Evolutionary conservation across 2,888 invertebrate species (phyloP).

Genomic region (Suillia variegata): DNA sequence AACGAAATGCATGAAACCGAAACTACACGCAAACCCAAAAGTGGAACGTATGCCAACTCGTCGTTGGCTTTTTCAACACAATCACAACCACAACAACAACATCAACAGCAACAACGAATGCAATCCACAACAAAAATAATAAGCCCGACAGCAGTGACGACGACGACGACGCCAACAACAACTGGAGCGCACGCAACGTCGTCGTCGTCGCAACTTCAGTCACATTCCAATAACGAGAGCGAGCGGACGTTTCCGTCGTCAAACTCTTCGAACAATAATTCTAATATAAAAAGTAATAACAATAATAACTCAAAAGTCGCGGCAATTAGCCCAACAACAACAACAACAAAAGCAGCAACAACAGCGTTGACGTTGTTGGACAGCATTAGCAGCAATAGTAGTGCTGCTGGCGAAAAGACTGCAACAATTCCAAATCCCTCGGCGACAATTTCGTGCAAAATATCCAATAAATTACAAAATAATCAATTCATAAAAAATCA

Average conservation of each 20-base stretch:
- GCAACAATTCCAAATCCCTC: background rate
- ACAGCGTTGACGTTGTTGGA: conserved; percentile 14
- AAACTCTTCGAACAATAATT: background rate
- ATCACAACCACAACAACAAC: too few relatives aligned
- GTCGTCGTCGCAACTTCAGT: conserved; percentile 45
- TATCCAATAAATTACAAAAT: conserved; percentile 54
- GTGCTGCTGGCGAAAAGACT: conserved; percentile 8
- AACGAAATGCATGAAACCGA: conserved; percentile 19
- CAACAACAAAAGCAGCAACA: background rate
- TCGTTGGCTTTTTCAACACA: background rate
- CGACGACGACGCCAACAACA: background rate
- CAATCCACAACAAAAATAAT: background rate
- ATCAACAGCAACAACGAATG: too few relatives aligned
- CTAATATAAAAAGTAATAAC: too few relatives aligned
- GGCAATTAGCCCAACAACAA: too few relatives aligned
- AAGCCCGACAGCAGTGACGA: too few relatives aligned
- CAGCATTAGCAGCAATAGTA: too few relatives aligned
- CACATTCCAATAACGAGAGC: conserved; percentile 57
- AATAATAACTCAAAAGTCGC: too few relatives aligned
- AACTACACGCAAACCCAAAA: conserved; percentile 11
- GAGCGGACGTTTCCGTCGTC: conserved; percentile 41
- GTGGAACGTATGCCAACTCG: conserved; percentile 16
- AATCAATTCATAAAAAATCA: conserved; percentile 55
- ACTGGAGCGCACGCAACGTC: conserved; percentile 16
- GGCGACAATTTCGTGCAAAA: conserved; percentile 37